A percentile compares a stretch with the other conserved stretches of the same genome.
phyloP scores from a whole-genome alignment of 2,888 invertebrate genomes.

The Nezara viridula region DNA sequence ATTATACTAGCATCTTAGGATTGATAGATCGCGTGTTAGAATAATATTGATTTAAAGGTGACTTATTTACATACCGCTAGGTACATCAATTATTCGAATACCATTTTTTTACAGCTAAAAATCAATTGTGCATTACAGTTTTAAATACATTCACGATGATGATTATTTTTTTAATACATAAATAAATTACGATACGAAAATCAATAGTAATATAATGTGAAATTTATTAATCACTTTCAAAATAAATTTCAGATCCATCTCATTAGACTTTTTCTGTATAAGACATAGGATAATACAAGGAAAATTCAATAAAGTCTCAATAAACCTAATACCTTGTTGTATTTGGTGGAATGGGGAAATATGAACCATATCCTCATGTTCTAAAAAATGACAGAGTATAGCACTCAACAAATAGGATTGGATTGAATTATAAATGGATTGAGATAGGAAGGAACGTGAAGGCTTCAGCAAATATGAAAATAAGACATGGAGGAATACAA shows the following conservation, averaged over 20 bases:
- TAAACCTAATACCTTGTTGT: background rate
- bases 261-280: background rate
- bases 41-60: background rate
- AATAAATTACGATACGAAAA: too few relatives aligned
- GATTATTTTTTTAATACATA: too few relatives aligned
- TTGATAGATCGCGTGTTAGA: background rate
- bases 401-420: background rate
- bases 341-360: background rate
- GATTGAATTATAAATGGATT: slow-evolving; percentile 19
- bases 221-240: too few relatives aligned
- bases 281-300: background rate
- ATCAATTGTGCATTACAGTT: background rate
- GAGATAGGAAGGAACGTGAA: background rate
- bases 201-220: background rate
- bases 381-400: background rate
- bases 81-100: background rate
- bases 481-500: background rate
- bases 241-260: too few relatives aligned
- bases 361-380: background rate
- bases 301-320: background rate
- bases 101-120: background rate
- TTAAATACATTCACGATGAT: too few relatives aligned
- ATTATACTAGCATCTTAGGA: background rate
- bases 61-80: background rate
- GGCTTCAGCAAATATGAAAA: background rate